Evolutionary conservation across 2,113 vertebrate genomes (phyloP), one percentile per base, ranked within the genome.

Genomic region (Trichechus manatus): DNA sequence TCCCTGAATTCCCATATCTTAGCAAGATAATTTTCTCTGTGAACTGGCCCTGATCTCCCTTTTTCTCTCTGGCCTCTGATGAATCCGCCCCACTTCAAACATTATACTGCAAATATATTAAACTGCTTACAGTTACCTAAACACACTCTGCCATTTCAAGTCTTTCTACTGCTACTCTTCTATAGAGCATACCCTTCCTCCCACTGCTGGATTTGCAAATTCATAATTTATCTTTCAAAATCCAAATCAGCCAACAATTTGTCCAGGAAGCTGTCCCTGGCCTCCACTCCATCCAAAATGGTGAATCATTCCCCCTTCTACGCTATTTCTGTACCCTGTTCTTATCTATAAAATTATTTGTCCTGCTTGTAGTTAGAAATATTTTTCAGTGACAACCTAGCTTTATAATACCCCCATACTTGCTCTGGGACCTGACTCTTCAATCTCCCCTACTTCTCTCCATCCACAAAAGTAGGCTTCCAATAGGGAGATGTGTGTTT

Each of bases 221-320:
- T 42, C 36, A 42, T 75, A 17, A 91, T 87, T 94, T 39, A 79
- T 88, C 80, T 93, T 85, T 93, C 61, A 94, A 95, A 94, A 94
- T 33, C 19, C 87, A 88, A 77, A 31, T 81, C 33, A 84, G 78
- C 47, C 78, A 93, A 77, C 53, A 59, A 50, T 86, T 95, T 96
- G 84, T 96, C 85, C 66, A 95, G 39, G 39, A 92, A 89, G 72
- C 61, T 56, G 66, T 64, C 39, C 47, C 44, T 44, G 59, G 92
- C 20, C 91, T 47, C 77, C 3, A 92, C 33, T 68, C 27, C 25
- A 84, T 75, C 70, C 77, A 81, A 86, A 95, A 74, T 27, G 93
- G 20, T 87, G 53, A 83, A 63, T 89, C 44, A 85, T 61, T 75
- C 14, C 3, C 44, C 50, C 31, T 44, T 86, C 50, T 59, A 74